Base-by-base conservation (phyloP, 2,113 vertebrate genomes). In the Peromyscus maniculatus region DNA sequence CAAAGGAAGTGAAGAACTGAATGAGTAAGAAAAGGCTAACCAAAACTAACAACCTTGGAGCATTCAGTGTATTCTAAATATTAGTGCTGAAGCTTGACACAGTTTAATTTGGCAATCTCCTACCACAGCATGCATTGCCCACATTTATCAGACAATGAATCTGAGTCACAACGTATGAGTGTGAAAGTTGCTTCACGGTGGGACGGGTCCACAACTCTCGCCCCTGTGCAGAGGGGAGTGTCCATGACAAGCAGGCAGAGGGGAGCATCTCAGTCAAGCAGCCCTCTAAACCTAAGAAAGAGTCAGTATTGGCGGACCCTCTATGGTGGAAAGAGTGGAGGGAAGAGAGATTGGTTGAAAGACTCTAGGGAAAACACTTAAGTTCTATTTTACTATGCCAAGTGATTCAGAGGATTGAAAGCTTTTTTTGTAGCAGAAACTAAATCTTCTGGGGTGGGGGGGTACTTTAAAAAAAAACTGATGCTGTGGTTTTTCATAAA, bases 61-160 rank as follows among this genome's bases (percentile, higher is more conserved):
- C 55, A 71, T 13, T 80, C 69, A 88, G 24, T 75, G 66, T 46
- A 1, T 55, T 26, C n/a, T 79, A 94, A 93, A n/a, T 12, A 67
- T 93, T 84, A 74, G 52, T 80, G 93, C 71, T 75, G 84, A 92
- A 86, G 8, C 12, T 89, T 52, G 79, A 36, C 17, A 31, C 80
- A 22, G 59, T 86, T 93, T 87, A 93, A 95, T 75, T 52, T 36
- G 71, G 55, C 71, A 89, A 69, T 28, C 49, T 39, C 67, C 89
- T 28, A 39, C 82, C 62, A 11, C 49, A 49, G 78, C 10, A 66
- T 55, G 19, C 36, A 64, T 43, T 79, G 1, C 72, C 31, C 67
- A 33, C 43, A 33, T 33, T 57, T 75, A 93, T 31, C 5, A 93
- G 31, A 31, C 59, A 57, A 71, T 49, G 46, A 93, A 22, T 39